phyloP scores from a whole-genome alignment of 2,797 vertebrate genomes.

The Microtus obscurus region DNA sequence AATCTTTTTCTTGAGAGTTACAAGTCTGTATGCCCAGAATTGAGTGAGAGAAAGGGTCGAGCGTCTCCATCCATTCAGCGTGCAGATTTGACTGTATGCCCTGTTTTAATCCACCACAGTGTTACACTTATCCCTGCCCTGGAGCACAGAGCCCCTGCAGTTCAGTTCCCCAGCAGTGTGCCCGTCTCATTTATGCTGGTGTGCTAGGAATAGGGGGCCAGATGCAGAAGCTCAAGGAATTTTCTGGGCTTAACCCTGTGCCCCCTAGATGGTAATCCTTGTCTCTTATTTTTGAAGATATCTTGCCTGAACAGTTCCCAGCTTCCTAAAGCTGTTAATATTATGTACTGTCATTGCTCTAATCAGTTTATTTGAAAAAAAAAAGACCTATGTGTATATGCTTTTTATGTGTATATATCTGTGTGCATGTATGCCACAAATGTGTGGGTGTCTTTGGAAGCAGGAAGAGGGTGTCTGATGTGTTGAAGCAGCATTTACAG shows the following conservation, averaged over 20 bases:
- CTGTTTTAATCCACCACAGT: neutral
- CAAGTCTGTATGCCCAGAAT: neutral
- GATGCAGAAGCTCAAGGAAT: neutral
- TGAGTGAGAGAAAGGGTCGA: neutral
- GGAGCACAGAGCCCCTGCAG: neutral
- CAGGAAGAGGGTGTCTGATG: no score
- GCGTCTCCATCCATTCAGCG: neutral
- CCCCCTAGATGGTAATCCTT: neutral
- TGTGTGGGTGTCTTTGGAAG: neutral
- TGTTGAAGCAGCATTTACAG: neutral
- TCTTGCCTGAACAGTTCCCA: neutral
- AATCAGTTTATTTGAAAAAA: neutral
- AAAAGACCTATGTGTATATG: neutral
- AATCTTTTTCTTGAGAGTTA: neutral
- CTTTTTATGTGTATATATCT: neutral
- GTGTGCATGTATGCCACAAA: neutral
- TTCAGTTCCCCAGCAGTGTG: neutral
- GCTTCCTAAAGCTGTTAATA: slow-evolving; percentile 6
- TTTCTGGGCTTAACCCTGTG: neutral
- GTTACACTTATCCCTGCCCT: neutral
- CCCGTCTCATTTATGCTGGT: neutral
- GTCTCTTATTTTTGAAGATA: slow-evolving; percentile 5
- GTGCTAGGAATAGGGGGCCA: neutral
- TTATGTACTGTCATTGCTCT: slow-evolving; percentile 22
- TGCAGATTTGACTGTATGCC: neutral